Evolutionary conservation across 2,797 vertebrate genomes (phyloP), one percentile per base, ranked within the genome.

Genomic region (Galaxias olidus): DNA sequence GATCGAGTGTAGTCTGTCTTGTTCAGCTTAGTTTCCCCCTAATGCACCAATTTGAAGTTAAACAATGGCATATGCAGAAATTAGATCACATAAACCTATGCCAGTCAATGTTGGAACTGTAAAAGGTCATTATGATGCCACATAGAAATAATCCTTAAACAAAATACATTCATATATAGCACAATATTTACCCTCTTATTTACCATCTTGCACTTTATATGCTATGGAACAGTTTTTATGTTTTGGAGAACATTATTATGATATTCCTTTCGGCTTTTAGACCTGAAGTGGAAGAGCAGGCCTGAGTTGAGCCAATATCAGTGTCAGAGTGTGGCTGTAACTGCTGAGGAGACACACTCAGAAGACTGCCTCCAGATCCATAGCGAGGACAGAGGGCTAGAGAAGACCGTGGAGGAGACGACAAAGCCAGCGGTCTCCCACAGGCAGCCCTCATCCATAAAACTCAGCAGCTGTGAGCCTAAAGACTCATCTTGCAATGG

Each of bases 351-450:
- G 54, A 77, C 79, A 3, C 87, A 88, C 66, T 84, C 75, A 0
- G 72, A 80, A 61, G 90, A 92, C 78, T 93, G 91, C 82, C 90
- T 92, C 72, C 92, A 94, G 71, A 91, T 93, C 62, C 84, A 83
- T 66, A 86, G 84, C 4, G 84, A 87, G 69, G 91, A 91, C 11
- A 85, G 77, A 56, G 77, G 63, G 6, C 8, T 72, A 0, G 91
- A 92, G 40, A 89, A 73, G 68, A 85, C 72, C 8, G 13, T 77
- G 0, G 90, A 82, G 66, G 89, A 91, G 46, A 50, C 43, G 44
- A 50, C 43, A 42, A 87, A 57, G 71, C 49, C 74, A 0, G 70
- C 67, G 0, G 90, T 88, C 13, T 65, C 72, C 0, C 83, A 79
- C 77, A 76, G 85, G 11, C 86, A 84, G 51, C 68, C 72, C 1